Base-by-base conservation (phyloP, 1,140 invertebrate genomes). In the Cydia splendana region DNA sequence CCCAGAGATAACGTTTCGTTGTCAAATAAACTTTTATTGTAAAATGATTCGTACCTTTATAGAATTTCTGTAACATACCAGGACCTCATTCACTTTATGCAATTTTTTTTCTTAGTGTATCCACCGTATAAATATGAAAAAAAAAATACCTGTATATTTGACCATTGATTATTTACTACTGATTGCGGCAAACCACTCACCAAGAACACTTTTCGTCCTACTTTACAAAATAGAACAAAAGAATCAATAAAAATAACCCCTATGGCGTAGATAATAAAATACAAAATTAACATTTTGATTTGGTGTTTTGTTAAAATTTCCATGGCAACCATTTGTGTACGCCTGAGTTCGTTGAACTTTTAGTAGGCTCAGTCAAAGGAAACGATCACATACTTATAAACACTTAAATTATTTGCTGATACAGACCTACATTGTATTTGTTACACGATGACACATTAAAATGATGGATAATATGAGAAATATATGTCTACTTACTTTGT, bases 291-390 rank as follows among this genome's bases (percentile, higher is more conserved):
- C 74, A 20, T 69, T 28, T 74, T 75, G 76, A 76, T 75, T 42
- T 53, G 10, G 69, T 76, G 77, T 82, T 80, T 87, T 79, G 78
- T 84, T 85, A 79, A 75, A 67, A 83, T 91, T 84, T 79, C 89
- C 73, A 71, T 85, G 85, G 88, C 86, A 87, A 90, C 88, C 24
- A 69, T 80, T 79, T 81, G 81, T 82, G 81, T 81, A 83, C 48
- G 65, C 80, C 83, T 74, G 65, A 78, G 87, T 82, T 79, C 78
- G 65, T 76, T 84, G 83, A 87, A 82, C 84, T 77, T 76, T 74
- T 18, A 2, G 20, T 28, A 42, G 30, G 34, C 67, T 18, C 24
- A 42, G 24, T 30, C 24, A 12, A 71, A 38, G 67, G 30, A 71
- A 38, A 38, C 38, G 15, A 71, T 38, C 38, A 45, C 67, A 38